Evolutionary conservation across 2,888 invertebrate genomes (phyloP), one percentile per base, ranked within the genome.

Genomic region (Balanococcus diminutus): DNA sequence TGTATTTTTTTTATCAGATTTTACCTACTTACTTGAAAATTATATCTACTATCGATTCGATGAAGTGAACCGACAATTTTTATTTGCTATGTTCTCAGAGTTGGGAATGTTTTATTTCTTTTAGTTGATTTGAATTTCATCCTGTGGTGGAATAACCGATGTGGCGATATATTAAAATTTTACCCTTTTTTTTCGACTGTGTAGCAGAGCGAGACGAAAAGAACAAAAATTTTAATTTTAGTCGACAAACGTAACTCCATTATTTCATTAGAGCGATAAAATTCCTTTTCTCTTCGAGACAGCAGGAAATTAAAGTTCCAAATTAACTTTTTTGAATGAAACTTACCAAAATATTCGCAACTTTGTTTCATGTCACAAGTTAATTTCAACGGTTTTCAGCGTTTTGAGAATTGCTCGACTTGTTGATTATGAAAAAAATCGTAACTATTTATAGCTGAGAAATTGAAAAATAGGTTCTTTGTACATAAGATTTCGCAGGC

Each of bases 201-300:
- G 28, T 31, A 28, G 28, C 67, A 28, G 6, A 67, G 67, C 67
- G 67, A 67, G n/a, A 67, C 67, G 14, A 25, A 67, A 67, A 67
- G 28, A 67, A 67, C 19, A 22, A 16, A 28, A 67, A 67, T 28
- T 67, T 67, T 28, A 67, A 28, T 67, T 67, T 67, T 28, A 14
- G 16, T 28, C 67, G 67, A 67, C 67, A 67, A 67, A 67, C 67
- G 67, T 28, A 67, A 67, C 67, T 67, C 28, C 28, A 67, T 67
- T 67, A 67, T 67, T 67, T 67, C 28, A 67, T 67, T 67, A 67
- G 25, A 67, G 31, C 67, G 67, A 67, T 67, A 28, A 67, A 67
- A 67, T 67, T 67, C 67, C 67, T 67, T 67, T n/a, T n/a, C n/a
- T 28, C 67, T 67, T 28, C 67, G 67, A 28, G 28, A 67, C 67